phyloP scores from a whole-genome alignment of 2,888 invertebrate species.

The Smittia sp. region DNA sequence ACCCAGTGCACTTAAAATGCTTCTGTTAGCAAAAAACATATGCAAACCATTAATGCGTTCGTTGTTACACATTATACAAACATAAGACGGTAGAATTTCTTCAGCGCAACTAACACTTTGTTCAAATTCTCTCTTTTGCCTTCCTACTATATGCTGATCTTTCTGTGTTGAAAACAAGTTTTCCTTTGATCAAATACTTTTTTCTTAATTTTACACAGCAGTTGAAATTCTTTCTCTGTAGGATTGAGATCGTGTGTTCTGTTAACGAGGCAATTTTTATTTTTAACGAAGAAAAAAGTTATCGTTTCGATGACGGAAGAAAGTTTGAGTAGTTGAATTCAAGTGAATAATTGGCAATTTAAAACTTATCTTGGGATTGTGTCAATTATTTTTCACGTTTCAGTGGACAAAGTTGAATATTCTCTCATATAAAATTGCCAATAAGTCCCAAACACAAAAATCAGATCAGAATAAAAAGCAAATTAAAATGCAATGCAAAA shows the following conservation, averaged over 20 bases:
- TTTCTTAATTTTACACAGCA: not conserved
- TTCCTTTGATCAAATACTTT: slow-evolving; percentile 13
- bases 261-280: not conserved
- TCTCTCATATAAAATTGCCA: too few relatives aligned
- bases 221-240: slow-evolving; percentile 26
- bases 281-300: not conserved
- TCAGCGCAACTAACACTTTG: not conserved
- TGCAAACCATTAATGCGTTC: slow-evolving; percentile 25
- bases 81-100: too few relatives aligned
- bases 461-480: too few relatives aligned
- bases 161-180: slow-evolving; percentile 21
- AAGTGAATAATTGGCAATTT: too few relatives aligned
- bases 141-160: not conserved
- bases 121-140: slow-evolving; percentile 21
- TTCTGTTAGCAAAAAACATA: slow-evolving; percentile 37
- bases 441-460: too few relatives aligned
- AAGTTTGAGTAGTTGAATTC: too few relatives aligned
- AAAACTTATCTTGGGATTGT: too few relatives aligned
- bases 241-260: slow-evolving; percentile 23
- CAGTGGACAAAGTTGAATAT: too few relatives aligned
- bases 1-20: slow-evolving; percentile 9
- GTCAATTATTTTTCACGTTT: too few relatives aligned
- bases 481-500: too few relatives aligned
- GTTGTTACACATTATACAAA: not conserved
- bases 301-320: not conserved